A percentile compares a stretch with the other conserved stretches of the same genome.
phyloP scores from a whole-genome alignment of 2,797 vertebrate species.

The Molossus alvarezi region DNA sequence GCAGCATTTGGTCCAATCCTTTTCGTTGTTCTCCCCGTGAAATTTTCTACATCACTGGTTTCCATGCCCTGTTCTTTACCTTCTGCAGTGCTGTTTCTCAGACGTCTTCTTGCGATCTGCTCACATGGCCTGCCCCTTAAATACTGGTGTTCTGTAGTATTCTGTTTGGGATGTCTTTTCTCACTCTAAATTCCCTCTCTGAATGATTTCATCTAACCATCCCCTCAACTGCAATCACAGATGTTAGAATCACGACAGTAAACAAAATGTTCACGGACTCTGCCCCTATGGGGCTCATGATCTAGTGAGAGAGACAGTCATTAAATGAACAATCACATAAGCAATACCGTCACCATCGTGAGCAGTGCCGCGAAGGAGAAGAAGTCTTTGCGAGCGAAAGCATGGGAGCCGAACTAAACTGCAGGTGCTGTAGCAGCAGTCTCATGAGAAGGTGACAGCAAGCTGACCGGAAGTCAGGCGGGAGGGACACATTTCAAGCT shows the following conservation, averaged over 20 bases:
- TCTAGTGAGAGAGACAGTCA: not conserved
- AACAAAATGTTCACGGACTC: no score
- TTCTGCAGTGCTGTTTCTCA: not conserved
- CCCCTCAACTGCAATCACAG: not conserved
- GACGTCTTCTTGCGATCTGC: not conserved
- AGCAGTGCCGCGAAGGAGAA: not conserved
- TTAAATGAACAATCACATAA: not conserved
- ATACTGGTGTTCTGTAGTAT: not conserved
- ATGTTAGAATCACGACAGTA: no score
- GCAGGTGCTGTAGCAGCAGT: not conserved
- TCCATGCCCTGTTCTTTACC: not conserved
- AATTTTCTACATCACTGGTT: not conserved
- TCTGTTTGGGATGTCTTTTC: slow-evolving; percentile 2
- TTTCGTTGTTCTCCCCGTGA: not conserved
- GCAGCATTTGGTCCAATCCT: not conserved
- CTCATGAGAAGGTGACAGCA: not conserved
- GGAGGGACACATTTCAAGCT: not conserved
- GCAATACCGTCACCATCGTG: not conserved
- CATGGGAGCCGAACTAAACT: not conserved
- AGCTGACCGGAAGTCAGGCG: not conserved
- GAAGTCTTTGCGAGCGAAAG: not conserved
- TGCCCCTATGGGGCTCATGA: not conserved
- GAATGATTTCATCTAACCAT: not conserved
- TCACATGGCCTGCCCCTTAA: not conserved
- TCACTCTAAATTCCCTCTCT: not conserved